phyloP scores from a whole-genome alignment of 2,113 vertebrate genomes.

The Lamprotornis superbus region DNA sequence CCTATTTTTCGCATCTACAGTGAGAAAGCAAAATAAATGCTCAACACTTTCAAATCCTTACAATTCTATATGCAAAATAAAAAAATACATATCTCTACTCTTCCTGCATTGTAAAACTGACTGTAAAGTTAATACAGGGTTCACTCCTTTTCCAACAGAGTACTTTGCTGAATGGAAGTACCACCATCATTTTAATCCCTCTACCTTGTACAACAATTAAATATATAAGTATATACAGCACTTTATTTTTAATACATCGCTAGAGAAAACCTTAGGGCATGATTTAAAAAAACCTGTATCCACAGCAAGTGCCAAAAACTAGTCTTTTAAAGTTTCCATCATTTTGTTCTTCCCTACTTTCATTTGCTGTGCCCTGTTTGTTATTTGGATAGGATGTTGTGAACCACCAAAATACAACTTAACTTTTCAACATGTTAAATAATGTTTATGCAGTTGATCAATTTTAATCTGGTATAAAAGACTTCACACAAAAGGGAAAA shows the following conservation, averaged over 20 bases:
- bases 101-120: conserved; percentile 65
- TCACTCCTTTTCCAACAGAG: conserved; percentile 55
- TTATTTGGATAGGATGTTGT: conserved; percentile 73
- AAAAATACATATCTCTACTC: conserved; percentile 74
- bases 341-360: conserved; percentile 46
- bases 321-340: conserved; percentile 9
- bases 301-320: conserved; percentile 65
- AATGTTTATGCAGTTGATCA: conserved; percentile 77
- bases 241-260: conserved; percentile 80
- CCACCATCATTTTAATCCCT: conserved; percentile 72
- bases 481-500: conserved; percentile 73
- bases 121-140: conserved; percentile 66
- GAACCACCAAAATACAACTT: conserved; percentile 87
- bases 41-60: conserved; percentile 75
- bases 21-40: conserved; percentile 77
- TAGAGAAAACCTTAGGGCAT: conserved; percentile 79
- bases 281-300: conserved; percentile 78
- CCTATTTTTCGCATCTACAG: conserved; percentile 71
- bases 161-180: conserved; percentile 61
- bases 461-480: conserved; percentile 79
- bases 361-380: conserved; percentile 50
- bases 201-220: conserved; percentile 80
- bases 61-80: conserved; percentile 77
- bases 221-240: conserved; percentile 83
- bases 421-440: conserved; percentile 78